Evolutionary conservation across 2,797 vertebrate species (phyloP).

Genomic region (Melanotaenia trifasciata): DNA sequence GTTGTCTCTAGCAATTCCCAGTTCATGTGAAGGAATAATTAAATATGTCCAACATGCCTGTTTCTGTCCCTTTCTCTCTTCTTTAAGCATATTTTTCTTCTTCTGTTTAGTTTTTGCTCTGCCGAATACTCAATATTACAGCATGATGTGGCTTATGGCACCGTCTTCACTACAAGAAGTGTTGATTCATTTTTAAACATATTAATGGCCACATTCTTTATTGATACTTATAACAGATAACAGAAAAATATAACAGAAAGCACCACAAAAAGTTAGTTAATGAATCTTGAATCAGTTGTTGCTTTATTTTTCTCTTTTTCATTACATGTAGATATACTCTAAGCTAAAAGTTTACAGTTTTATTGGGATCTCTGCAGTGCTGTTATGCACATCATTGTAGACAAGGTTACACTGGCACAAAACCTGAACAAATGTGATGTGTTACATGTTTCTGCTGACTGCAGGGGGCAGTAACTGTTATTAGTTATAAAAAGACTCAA

Average conservation of each 20-base stretch:
- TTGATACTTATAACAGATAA: too few relatives aligned
- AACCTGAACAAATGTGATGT: slow-evolving; percentile 5
- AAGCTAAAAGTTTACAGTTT: neutral
- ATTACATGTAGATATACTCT: too few relatives aligned
- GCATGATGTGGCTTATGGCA: neutral
- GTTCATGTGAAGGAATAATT: neutral
- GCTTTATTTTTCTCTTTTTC: too few relatives aligned
- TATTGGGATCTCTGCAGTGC: neutral
- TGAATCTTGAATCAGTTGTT: too few relatives aligned
- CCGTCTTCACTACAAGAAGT: neutral
- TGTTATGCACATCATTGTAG: neutral
- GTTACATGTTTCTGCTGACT: slow-evolving; percentile 12
- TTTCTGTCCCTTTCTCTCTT: neutral
- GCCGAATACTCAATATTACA: neutral
- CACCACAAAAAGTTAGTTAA: too few relatives aligned
- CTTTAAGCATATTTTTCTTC: neutral
- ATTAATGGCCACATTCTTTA: neutral
- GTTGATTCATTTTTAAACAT: neutral
- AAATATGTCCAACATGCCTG: neutral
- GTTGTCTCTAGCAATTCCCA: neutral
- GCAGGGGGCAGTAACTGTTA: slow-evolving; percentile 11
- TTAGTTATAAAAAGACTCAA: neutral
- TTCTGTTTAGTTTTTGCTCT: neutral
- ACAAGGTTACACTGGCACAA: slow-evolving; percentile 2
- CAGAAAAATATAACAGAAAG: too few relatives aligned